Conservation (phyloP, 2,888 invertebrate genomes). For the Pantelozetes paolii region DNA sequence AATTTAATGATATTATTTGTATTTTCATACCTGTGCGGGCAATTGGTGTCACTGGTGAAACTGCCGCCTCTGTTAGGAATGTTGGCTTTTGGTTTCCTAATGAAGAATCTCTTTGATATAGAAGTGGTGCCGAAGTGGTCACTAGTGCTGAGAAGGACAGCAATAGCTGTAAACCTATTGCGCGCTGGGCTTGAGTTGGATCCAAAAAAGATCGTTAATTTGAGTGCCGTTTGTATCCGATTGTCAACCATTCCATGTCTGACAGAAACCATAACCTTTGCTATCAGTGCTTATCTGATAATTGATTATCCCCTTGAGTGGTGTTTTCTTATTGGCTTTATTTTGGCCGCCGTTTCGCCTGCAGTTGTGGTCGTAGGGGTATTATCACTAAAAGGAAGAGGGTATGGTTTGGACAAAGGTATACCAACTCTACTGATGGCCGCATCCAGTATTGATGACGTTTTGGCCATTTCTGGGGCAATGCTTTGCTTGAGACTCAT, state of each 20-base stretch:
- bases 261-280: slow-evolving; percentile 43
- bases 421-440: slow-evolving; percentile 55
- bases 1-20: slow-evolving; percentile 41
- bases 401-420: slow-evolving; percentile 53
- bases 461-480: slow-evolving; percentile 55
- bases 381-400: slow-evolving; percentile 51
- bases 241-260: slow-evolving; percentile 47
- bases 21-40: slow-evolving; percentile 39
- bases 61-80: slow-evolving; percentile 46
- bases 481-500: slow-evolving; percentile 53
- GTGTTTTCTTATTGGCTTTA: slow-evolving; percentile 48
- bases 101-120: slow-evolving; percentile 39
- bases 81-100: slow-evolving; percentile 44
- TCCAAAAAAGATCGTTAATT: slow-evolving; percentile 39
- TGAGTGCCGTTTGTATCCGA: slow-evolving; percentile 42
- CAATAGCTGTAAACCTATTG: slow-evolving; percentile 45
- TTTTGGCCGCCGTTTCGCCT: slow-evolving; percentile 54
- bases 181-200: slow-evolving; percentile 47
- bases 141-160: slow-evolving; percentile 36
- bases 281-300: slow-evolving; percentile 41
- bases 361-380: slow-evolving; percentile 55
- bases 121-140: slow-evolving; percentile 14
- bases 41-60: slow-evolving; percentile 25
- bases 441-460: slow-evolving; percentile 56
- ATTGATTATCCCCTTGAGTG: slow-evolving; percentile 45